Percentiles rank a stretch among this genome's conserved stretches.
Conservation (phyloP, 2,113 vertebrate species). For the Catharus bicknelli region DNA sequence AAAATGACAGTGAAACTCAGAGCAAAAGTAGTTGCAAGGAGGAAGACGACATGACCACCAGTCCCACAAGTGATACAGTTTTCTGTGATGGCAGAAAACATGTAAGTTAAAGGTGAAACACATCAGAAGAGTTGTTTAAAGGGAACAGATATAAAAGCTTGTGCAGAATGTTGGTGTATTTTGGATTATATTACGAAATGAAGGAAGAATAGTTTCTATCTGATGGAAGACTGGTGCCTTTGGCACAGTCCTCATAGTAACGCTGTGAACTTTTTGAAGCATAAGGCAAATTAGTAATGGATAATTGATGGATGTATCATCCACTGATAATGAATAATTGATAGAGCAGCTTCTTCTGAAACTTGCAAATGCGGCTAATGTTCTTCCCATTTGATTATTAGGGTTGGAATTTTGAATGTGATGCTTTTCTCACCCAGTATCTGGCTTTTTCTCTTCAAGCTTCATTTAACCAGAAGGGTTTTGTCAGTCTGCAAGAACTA, state of each 20-base stretch:
- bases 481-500: not conserved
- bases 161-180: not conserved
- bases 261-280: not conserved
- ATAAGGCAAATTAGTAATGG: not conserved
- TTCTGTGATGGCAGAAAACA: constrained; percentile 65
- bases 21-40: constrained; percentile 16
- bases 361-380: not conserved
- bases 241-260: not conserved
- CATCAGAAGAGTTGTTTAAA: not conserved
- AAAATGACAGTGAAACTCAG: constrained; percentile 23
- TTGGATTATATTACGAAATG: not conserved
- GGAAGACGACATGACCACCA: not conserved
- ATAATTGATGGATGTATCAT: not conserved
- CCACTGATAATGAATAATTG: not conserved
- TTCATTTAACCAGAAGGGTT: not conserved
- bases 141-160: not conserved
- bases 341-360: not conserved
- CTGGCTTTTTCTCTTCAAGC: not conserved
- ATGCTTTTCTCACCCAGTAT: not conserved
- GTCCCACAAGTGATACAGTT: not conserved
- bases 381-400: not conserved
- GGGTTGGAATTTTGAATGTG: not conserved
- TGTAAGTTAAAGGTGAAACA: constrained; percentile 52
- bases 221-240: not conserved
- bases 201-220: not conserved